These are phyloP conservation scores for Melanotaenia trifasciata DNA, from an alignment of 2,797 vertebrate species.

Conservation along the genomic window DNA sequence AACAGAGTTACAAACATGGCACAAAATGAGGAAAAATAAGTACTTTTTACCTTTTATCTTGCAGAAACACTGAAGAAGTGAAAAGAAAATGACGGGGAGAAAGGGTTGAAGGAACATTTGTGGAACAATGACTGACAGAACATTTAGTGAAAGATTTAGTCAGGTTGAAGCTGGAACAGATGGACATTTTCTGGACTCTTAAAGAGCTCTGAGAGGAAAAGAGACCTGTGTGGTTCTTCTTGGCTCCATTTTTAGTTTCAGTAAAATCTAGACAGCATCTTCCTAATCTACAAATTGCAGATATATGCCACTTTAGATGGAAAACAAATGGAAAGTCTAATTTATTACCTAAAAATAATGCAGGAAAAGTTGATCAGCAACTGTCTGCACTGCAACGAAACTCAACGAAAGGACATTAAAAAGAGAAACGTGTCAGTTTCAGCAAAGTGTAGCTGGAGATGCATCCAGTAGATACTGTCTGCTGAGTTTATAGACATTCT, in stretches of 20 bases:
- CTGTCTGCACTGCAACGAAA: background rate
- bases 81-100: background rate
- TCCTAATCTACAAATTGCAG: background rate
- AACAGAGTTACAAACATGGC: too few relatives aligned
- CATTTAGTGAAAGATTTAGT: background rate
- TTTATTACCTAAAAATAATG: background rate
- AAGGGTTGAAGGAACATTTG: constrained; percentile 10
- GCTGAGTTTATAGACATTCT: background rate
- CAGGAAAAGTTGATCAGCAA: background rate
- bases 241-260: background rate
- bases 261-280: background rate
- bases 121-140: constrained; percentile 1
- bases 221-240: background rate
- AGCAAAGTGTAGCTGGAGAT: background rate
- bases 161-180: background rate
- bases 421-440: background rate
- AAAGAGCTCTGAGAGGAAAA: background rate
- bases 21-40: too few relatives aligned
- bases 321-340: too few relatives aligned
- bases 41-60: background rate
- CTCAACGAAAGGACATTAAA: background rate
- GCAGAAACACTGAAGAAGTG: background rate
- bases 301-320: background rate
- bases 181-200: background rate
- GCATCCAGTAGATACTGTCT: too few relatives aligned